Base-by-base conservation (phyloP, 1,140 invertebrate genomes). In the Camponotus pennsylvanicus region DNA sequence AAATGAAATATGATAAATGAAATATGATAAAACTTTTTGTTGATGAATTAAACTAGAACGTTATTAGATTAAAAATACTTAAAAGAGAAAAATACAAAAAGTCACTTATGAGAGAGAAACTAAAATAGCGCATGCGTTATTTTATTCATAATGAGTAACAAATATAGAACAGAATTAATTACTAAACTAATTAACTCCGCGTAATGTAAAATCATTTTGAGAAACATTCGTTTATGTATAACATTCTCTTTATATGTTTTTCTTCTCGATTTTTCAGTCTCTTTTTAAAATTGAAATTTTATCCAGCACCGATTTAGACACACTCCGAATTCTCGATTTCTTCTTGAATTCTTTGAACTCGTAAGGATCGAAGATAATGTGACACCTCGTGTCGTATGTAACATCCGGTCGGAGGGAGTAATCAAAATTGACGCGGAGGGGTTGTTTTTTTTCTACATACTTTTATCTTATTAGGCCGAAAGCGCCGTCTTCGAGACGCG, bases 381-480 rank as follows among this genome's bases (percentile, higher is more conserved):
- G 86, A 71, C 77, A 70, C 78, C n/a, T 42, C n/a, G 80, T 88
- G 75, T 85, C 69, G 32, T 73, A 55, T 87, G 34, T 83, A 85
- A 86, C 78, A 76, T 89, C 91, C 91, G 89, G 86, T 92, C 86
- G 91, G 82, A 89, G 85, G 75, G 88, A 67, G 78, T 87, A 86
- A 89, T 85, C 86, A 93, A 94, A 94, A 94, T 94, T 94, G 93
- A 94, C 93, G 88, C 90, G 88, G 90, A 93, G 90, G 92, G 92
- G 88, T 93, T 92, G 75, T 89, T 86, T 88, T 49, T 76, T 61
- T 77, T 71, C 45, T 87, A 77, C 34, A 34, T 85, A 89, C 7
- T 89, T 86, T 89, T 89, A 89, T 89, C 73, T 91, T 69, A 85
- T 92, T 92, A 91, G 88, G 91, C 91, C 91, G 85, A 86, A 82